Evolutionary conservation across 2,113 vertebrate species (phyloP), one percentile per base, ranked within the genome.

Genomic region (Seriola rivoliana): DNA sequence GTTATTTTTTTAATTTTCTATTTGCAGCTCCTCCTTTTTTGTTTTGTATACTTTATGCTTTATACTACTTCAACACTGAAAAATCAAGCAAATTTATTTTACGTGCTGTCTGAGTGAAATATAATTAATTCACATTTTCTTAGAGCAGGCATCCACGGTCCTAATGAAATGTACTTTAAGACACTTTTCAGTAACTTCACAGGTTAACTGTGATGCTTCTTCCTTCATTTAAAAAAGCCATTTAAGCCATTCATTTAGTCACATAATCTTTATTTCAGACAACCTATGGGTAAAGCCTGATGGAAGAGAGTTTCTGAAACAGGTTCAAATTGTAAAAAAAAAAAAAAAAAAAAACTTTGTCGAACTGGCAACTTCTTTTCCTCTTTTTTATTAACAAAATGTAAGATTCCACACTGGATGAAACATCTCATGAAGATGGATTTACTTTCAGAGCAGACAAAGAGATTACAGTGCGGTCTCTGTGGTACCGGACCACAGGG

Each of bases 401-500:
- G 14, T 54, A n/a, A 34, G 40, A 9, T 11, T 40, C 8, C 10
- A 40, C 19, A 65, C 21, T 12, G 13, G 4, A 50, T 78, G 12
- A 60, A 70, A 57, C 55, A 71, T 68, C 25, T 71, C 36, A 1
- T 58, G 5, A 23, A 72, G 42, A 64, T 70, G 57, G 14, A 48
- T 69, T 16, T 21, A 17, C 78, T 25, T 52, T 17, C 14, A 55
- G 59, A 54, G 32, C 8, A 66, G 46, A 64, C 17, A 38, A 38
- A 69, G 17, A 64, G 34, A 71, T 34, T 40, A 50, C 25, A 63
- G 57, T 16, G 2, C 44, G 42, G 72, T 71, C 70, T 81, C 62
- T 40, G 48, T 36, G 44, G 50, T 21, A 19, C 16, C 54, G 46
- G 52, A 81, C 17, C 71, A 71, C 72, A 78, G 66, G 66, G 66